Evolutionary conservation across 1,140 invertebrate genomes (phyloP), one percentile per base, ranked within the genome.

Genomic region (Penaeus indicus): DNA sequence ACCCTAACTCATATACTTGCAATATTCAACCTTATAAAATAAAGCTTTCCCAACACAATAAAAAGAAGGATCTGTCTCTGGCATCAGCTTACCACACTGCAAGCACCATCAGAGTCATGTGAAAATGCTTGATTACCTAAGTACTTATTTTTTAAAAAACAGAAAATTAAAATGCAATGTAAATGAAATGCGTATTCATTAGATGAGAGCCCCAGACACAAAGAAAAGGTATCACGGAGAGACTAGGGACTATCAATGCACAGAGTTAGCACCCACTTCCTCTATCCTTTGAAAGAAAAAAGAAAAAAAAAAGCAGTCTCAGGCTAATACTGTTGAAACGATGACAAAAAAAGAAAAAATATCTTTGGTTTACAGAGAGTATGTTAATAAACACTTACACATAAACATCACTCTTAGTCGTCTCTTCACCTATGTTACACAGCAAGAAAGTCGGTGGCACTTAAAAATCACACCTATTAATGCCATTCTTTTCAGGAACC

Each of bases 301-400:
- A 54, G 5, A 88, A 47, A 47, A 47, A 47, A 54, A 54, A 54
- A 54, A 10, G 54, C 54, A 11, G 54, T 54, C 54, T 54, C 47
- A 79, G 82, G 64, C 62, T 88, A 88, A 88, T 88, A 88, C 87
- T 88, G 87, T 83, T 88, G 75, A 88, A 88, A 54, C 54, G 11
- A 54, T 54, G 54, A 54, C 54, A 54, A 64, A 69, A 82, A 75
- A 61, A 83, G n/a, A 83, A 86, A 47, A 84, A 88, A 84, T 84
- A 84, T 88, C 87, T 88, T 88, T 88, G 87, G 87, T 88, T 88
- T 88, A 54, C n/a, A 79, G 64, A 88, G 81, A 84, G 82, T 88
- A 63, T 84, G 78, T 88, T 84, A 75, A 84, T 63, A 64, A 80
- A 64, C 42, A 84, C 42, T 63, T 84, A 47, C 80, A 62, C 63